Conservation (phyloP, 1,140 invertebrate genomes). For the Megalopta genalis region DNA sequence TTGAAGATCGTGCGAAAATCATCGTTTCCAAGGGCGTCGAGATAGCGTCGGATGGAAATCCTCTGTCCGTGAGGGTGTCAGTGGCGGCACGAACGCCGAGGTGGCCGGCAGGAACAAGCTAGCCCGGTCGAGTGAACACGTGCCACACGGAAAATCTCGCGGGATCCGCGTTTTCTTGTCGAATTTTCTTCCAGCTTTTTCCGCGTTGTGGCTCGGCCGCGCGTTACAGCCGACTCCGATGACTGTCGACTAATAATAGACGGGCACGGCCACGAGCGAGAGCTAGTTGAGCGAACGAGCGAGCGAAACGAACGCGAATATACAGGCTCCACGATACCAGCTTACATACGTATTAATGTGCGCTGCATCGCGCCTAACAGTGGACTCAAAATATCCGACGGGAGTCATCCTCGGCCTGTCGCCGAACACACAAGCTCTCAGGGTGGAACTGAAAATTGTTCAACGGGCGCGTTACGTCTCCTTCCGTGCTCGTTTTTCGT, state of each 20-base stretch:
- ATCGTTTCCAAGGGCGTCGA: constrained; percentile 65
- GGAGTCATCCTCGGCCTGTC: constrained; percentile 39
- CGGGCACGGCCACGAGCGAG: constrained; percentile 48
- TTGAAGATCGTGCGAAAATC: constrained; percentile 71
- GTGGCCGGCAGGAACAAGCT: neutral
- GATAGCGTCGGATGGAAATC: constrained; percentile 35
- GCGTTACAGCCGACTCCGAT: constrained; percentile 68
- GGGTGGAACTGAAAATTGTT: constrained; percentile 40
- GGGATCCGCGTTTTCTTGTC: constrained; percentile 16
- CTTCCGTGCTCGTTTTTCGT: neutral
- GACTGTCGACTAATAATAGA: constrained; percentile 78
- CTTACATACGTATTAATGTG: constrained; percentile 57
- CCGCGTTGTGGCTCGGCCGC: constrained; percentile 41
- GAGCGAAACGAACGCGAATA: constrained; percentile 42
- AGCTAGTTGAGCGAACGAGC: constrained; percentile 20
- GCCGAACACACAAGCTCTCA: constrained; percentile 27
- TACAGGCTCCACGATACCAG: constrained; percentile 47
- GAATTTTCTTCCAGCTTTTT: constrained; percentile 53
- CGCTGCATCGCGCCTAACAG: constrained; percentile 49
- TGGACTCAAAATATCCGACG: constrained; percentile 69
- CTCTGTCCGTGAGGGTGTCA: constrained; percentile 15
- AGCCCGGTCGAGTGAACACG: neutral
- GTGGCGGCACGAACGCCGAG: constrained; percentile 15
- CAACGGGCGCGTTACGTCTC: neutral
- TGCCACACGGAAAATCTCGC: constrained; percentile 9